Evolutionary conservation across 2,797 vertebrate species (phyloP).

Genomic region (Brachyalestes nurse): DNA sequence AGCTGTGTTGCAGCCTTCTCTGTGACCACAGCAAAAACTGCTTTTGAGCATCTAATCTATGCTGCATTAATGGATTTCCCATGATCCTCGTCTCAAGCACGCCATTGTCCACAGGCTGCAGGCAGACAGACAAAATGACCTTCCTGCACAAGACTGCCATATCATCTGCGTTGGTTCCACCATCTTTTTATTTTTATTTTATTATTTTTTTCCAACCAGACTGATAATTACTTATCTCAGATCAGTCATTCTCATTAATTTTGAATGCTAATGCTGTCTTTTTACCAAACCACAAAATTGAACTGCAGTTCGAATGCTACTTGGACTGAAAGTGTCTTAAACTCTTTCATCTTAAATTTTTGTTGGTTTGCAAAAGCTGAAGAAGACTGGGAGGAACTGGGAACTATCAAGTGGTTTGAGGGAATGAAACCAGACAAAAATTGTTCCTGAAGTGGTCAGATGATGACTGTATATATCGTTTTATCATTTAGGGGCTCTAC

Average conservation of each 20-base stretch:
- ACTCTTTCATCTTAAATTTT: slow-evolving; percentile 5
- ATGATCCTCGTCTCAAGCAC: slow-evolving; percentile 31
- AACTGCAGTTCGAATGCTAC: slow-evolving; percentile 26
- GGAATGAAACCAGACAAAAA: too few species aligned
- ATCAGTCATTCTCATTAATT: slow-evolving; percentile 1
- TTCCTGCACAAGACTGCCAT: slow-evolving; percentile 28
- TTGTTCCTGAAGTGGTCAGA: slow-evolving; percentile 31
- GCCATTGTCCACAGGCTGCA: slow-evolving; percentile 30
- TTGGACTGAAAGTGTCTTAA: not conserved
- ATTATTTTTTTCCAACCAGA: slow-evolving; percentile 26
- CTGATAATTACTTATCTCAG: slow-evolving; percentile 42
- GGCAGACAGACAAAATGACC: slow-evolving; percentile 30
- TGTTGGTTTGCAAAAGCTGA: not conserved
- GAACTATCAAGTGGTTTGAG: too few species aligned
- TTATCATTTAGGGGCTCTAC: too few species aligned
- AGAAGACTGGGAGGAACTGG: not conserved
- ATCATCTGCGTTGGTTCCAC: slow-evolving; percentile 32
- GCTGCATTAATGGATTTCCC: slow-evolving; percentile 54
- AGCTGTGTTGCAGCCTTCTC: slow-evolving; percentile 30
- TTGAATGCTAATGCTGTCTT: slow-evolving; percentile 8
- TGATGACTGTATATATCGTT: too few species aligned
- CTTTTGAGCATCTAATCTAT: slow-evolving; percentile 34
- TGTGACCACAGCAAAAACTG: slow-evolving; percentile 46
- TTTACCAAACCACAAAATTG: slow-evolving; percentile 38
- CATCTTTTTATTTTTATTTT: slow-evolving; percentile 32